Conservation (phyloP, 2,797 vertebrate species). For the Tragelaphus oryx region DNA sequence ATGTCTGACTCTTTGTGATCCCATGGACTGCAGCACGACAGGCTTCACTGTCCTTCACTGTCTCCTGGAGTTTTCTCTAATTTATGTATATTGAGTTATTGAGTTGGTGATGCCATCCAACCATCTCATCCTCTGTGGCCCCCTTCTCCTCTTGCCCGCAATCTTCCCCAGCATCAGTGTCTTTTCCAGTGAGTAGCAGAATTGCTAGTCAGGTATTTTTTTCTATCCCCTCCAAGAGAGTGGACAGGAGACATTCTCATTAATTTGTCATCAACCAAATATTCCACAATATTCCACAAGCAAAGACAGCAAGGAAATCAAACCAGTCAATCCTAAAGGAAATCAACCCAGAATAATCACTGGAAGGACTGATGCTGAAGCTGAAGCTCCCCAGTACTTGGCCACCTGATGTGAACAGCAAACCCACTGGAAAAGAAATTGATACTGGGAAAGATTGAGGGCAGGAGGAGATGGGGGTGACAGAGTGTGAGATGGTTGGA, state of each 20-base stretch:
- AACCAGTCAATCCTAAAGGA: not conserved
- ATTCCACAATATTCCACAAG: not conserved
- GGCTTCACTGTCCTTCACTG: not conserved
- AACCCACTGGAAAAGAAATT: not conserved
- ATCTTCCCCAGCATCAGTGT: not conserved
- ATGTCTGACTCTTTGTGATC: not conserved
- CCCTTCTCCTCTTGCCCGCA: not conserved
- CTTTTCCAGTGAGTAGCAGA: not conserved
- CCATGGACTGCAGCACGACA: not conserved
- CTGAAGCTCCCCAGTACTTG: not conserved
- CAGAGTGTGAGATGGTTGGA: not conserved
- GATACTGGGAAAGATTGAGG: not conserved
- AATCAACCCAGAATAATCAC: not conserved
- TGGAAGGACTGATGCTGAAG: not conserved
- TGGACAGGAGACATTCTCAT: not conserved
- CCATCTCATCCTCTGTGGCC: not conserved
- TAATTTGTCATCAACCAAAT: not conserved
- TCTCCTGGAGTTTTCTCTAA: not conserved
- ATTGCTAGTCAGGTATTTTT: not conserved
- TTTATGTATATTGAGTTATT: not conserved
- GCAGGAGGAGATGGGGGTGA: not conserved
- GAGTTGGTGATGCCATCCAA: not conserved
- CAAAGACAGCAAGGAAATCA: not conserved
- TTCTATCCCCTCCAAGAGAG: not conserved
- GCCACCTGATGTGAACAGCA: not conserved